Conservation (phyloP, 2,113 vertebrate genomes). For the Gambusia affinis region DNA sequence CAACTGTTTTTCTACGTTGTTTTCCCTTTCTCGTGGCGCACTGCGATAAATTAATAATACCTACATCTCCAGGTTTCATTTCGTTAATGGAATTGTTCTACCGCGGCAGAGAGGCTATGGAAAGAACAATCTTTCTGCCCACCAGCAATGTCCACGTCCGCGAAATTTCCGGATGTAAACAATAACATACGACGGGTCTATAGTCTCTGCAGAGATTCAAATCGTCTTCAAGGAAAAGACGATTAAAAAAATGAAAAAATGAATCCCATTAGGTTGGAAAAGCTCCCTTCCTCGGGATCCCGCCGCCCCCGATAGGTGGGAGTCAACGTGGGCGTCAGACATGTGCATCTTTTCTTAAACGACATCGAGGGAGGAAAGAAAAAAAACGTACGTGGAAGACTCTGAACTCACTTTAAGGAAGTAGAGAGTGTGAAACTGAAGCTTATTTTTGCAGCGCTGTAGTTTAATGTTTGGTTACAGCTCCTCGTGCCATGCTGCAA, state of each 20-base stretch:
- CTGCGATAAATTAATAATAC: too few relatives aligned
- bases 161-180: too few relatives aligned
- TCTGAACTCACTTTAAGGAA: background rate
- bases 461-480: constrained; percentile 11
- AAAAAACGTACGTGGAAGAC: background rate
- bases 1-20: too few relatives aligned
- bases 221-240: background rate
- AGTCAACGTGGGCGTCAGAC: constrained; percentile 16
- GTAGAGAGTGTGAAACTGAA: background rate
- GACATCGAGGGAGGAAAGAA: background rate
- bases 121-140: too few relatives aligned
- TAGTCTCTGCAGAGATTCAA: background rate
- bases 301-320: background rate
- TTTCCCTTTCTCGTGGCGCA: too few relatives aligned
- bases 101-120: too few relatives aligned
- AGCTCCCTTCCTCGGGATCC: background rate
- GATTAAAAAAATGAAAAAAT: too few relatives aligned
- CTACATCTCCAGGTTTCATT: too few relatives aligned
- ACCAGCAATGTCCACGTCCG: too few relatives aligned
- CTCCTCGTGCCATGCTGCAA: background rate
- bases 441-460: constrained; percentile 1
- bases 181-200: background rate
- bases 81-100: too few relatives aligned
- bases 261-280: background rate
- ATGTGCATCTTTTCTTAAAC: constrained; percentile 3